Percentiles rank a stretch among this genome's conserved stretches.
phyloP scores from a whole-genome alignment of 2,113 vertebrate genomes.

The Laticauda colubrina region DNA sequence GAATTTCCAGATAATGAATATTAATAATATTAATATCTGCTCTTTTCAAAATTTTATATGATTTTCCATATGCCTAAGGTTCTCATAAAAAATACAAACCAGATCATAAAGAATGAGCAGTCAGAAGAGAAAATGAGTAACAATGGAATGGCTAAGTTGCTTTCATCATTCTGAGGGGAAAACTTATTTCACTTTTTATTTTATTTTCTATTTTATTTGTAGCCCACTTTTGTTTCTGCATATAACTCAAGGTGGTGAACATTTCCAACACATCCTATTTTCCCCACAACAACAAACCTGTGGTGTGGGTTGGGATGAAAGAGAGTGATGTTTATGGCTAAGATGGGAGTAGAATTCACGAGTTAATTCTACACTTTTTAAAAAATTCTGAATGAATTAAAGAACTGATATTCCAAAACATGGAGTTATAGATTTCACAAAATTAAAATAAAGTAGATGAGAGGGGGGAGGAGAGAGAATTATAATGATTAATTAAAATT shows the following conservation, averaged over 20 bases:
- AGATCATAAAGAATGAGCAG: background rate
- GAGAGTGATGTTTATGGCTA: background rate
- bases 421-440: background rate
- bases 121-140: background rate
- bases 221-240: background rate
- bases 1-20: background rate
- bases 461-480: too few species aligned
- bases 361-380: background rate
- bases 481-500: background rate
- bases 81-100: background rate
- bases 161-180: background rate
- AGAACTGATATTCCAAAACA: background rate
- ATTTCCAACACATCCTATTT: background rate
- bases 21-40: background rate
- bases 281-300: background rate
- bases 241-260: background rate
- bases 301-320: background rate
- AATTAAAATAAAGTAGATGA: background rate
- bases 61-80: background rate
- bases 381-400: background rate
- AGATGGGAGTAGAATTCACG: background rate
- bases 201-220: background rate
- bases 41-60: background rate
- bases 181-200: background rate
- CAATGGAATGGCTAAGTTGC: background rate